Percentiles rank a stretch among this genome's conserved stretches.
Evolutionary conservation across 2,113 vertebrate species (phyloP).

Genomic region (Alexandromys fortis): DNA sequence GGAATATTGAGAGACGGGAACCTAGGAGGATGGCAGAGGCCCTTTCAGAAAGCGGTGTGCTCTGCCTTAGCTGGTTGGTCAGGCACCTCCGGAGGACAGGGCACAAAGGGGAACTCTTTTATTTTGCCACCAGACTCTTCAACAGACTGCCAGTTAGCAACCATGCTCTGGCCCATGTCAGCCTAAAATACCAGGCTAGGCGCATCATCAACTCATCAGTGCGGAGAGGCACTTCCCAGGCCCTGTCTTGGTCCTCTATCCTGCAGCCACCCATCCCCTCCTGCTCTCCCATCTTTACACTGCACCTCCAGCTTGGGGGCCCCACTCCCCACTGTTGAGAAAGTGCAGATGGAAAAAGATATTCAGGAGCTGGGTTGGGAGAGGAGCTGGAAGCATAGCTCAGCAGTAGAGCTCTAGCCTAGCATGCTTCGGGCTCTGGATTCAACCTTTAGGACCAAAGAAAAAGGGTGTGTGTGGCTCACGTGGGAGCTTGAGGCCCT

Average conservation of each 20-base stretch:
- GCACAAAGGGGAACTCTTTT: not conserved
- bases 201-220: no score
- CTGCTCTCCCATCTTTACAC: not conserved
- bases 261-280: not conserved
- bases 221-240: no score
- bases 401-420: not conserved
- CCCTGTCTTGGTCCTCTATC: not conserved
- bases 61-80: not conserved
- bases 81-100: not conserved
- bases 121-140: not conserved
- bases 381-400: not conserved
- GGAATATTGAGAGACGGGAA: not conserved
- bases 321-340: not conserved
- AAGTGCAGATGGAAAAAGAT: not conserved
- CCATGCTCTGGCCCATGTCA: not conserved
- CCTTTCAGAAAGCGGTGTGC: not conserved
- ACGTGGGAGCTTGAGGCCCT: not conserved
- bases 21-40: not conserved
- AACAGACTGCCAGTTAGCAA: not conserved
- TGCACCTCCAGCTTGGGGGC: not conserved
- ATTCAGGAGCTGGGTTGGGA: not conserved
- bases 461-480: not conserved
- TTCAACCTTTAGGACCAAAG: no score
- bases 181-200: not conserved
- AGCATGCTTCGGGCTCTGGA: not conserved